Evolutionary conservation across 2,797 vertebrate species (phyloP).

Genomic region (Hippopotamyrus pictus): DNA sequence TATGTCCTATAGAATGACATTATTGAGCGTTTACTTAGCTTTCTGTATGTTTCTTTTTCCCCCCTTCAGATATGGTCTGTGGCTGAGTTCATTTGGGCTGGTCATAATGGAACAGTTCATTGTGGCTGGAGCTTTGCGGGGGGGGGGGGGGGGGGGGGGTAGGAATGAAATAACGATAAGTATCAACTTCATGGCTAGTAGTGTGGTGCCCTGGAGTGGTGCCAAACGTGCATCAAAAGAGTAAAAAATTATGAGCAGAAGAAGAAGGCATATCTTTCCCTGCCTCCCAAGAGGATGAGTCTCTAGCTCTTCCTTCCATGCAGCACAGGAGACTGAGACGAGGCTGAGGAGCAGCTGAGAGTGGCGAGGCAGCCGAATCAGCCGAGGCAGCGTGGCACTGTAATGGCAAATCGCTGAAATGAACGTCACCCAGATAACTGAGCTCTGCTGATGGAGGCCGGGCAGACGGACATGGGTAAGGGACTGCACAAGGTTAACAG

Average conservation of each 20-base stretch:
- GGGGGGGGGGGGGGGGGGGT: neutral
- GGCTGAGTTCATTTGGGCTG: neutral
- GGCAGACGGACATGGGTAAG: neutral
- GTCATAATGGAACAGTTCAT: neutral
- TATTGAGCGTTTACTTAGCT: conserved; percentile 18
- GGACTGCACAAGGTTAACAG: neutral
- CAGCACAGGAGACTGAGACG: neutral
- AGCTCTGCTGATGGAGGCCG: neutral
- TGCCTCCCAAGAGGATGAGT: neutral
- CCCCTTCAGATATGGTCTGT: conserved; percentile 20
- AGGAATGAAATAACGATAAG: neutral
- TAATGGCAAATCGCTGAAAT: neutral
- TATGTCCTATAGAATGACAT: conserved; percentile 20
- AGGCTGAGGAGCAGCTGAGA: too few relatives aligned
- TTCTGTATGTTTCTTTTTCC: conserved; percentile 22
- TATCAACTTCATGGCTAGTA: neutral
- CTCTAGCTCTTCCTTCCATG: neutral
- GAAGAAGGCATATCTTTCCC: neutral
- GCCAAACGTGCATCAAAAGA: neutral
- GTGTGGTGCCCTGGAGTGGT: neutral
- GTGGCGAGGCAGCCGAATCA: neutral
- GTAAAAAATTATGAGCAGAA: neutral
- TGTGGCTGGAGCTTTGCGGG: neutral
- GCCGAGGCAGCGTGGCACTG: neutral
- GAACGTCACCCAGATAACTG: neutral